phyloP scores from a whole-genome alignment of 2,888 invertebrate genomes.

The Cosmopolites sordidus region DNA sequence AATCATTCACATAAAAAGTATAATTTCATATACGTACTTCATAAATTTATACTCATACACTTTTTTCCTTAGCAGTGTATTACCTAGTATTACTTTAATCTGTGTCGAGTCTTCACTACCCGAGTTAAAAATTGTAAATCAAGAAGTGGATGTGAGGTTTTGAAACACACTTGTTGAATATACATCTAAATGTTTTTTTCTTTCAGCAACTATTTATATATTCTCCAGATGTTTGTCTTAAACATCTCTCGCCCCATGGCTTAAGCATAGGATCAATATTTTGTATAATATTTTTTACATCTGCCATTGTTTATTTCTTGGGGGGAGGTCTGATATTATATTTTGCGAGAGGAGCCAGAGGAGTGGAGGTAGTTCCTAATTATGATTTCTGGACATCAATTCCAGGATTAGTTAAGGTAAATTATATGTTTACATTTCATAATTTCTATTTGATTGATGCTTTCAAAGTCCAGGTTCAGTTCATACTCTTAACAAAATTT shows the following conservation, averaged over 20 bases:
- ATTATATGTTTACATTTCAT: too few relatives aligned
- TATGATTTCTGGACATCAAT: conserved; percentile 68
- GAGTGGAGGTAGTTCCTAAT: conserved; percentile 70
- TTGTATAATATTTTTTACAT: conserved; percentile 59
- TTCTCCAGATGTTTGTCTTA: conserved; percentile 52
- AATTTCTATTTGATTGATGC: too few relatives aligned
- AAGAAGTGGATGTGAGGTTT: too few relatives aligned
- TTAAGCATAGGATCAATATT: conserved; percentile 62
- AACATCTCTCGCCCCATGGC: conserved; percentile 42
- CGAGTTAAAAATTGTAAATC: too few relatives aligned
- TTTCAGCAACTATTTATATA: conserved; percentile 52
- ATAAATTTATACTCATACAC: neutral
- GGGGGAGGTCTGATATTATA: conserved; percentile 63
- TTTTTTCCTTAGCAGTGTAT: conserved; percentile 22
- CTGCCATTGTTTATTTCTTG: conserved; percentile 58
- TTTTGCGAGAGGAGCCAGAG: conserved; percentile 66
- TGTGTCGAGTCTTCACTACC: conserved; percentile 25
- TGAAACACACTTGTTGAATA: too few relatives aligned
- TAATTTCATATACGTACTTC: neutral
- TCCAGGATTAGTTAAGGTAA: conserved; percentile 64
- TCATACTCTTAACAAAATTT: too few relatives aligned
- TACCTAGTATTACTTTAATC: conserved; percentile 28
- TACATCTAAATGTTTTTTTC: too few relatives aligned
- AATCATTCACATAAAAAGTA: conserved; percentile 3
- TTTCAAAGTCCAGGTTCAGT: too few relatives aligned